Base-by-base conservation (phyloP, 2,888 invertebrate genomes). In the Adela reaumurella region DNA sequence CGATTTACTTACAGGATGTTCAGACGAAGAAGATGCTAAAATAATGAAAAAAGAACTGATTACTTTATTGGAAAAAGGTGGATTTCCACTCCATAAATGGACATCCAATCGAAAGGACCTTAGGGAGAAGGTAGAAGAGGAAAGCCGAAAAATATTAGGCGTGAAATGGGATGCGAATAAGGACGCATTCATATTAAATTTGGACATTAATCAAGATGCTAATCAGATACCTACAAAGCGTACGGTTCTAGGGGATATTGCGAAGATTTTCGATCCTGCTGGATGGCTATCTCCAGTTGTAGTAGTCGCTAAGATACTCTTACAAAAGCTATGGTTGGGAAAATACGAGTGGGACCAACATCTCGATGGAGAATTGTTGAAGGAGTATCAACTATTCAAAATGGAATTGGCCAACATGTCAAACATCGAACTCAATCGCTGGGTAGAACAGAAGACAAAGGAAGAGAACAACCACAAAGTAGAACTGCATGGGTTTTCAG, bases 401-500 rank as follows among this genome's bases (percentile, higher is more conserved):
- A 8, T 17, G 19, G 17, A 43, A 19, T n/a, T 43, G n/a, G 8
- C n/a, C 3, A 17, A 43, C n/a, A 43, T 43, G 43, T 11, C 17
- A 17, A 6, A 6, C 43, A 43, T 43, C 10, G 10, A 43, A 18
- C 43, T 43, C 10, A 19, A 43, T 43, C 43, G 43, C 6, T 43
- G 43, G 43, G n/a, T 35, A 14, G 35, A 35, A 35, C 35, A 35
- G n/a, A 35, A 3, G 8, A 35, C n/a, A 35, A 4, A 35, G 3
- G 35, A 35, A 3, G n/a, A 35, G 6, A 49, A 68, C 59, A 46
- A 59, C 19, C 10, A 3, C 8, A 43, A 19, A n/a, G 35, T 54
- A 3, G 46, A 57, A 49, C 20, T 61, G 17, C 56, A 57, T 47
- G 58, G 57, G 3, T 61, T 58, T 53, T 54, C 51, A 2, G 59